Percentiles rank a stretch among this genome's conserved stretches.
These are phyloP conservation scores for Limosa lapponica DNA, from an alignment of 2,797 vertebrate species.

Conservation along the genomic window DNA sequence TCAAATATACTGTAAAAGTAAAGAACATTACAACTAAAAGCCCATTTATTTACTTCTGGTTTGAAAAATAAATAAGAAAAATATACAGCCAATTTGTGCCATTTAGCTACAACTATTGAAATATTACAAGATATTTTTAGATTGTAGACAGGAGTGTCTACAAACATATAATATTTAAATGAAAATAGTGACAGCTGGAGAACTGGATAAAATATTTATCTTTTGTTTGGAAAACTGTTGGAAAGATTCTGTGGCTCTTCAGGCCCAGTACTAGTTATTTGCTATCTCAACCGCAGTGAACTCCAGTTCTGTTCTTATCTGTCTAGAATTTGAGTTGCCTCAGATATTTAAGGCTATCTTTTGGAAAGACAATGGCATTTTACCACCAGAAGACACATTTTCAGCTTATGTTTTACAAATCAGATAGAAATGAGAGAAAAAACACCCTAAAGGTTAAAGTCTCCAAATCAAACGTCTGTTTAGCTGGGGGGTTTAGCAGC, in stretches of 20 bases:
- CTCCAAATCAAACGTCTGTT: not conserved
- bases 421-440: constrained; percentile 1
- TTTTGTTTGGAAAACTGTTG: not conserved
- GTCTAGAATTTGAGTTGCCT: not conserved
- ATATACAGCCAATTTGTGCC: not conserved
- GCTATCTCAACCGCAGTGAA: not conserved
- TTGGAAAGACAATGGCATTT: not conserved
- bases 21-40: not conserved
- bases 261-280: not conserved
- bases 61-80: not conserved
- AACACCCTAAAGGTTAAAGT: constrained; percentile 28
- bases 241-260: not conserved
- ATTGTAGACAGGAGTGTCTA: not conserved
- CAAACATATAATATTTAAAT: not conserved
- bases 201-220: not conserved
- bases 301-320: not conserved
- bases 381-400: not conserved
- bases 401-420: not conserved
- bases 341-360: not conserved
- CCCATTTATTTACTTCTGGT: not conserved
- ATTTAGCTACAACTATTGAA: not conserved
- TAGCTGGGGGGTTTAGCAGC: constrained; percentile 30
- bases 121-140: not conserved
- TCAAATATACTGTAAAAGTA: not conserved
- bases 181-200: not conserved